Conservation (phyloP, 1,140 invertebrate species). For the Drosophila prosaltans region DNA sequence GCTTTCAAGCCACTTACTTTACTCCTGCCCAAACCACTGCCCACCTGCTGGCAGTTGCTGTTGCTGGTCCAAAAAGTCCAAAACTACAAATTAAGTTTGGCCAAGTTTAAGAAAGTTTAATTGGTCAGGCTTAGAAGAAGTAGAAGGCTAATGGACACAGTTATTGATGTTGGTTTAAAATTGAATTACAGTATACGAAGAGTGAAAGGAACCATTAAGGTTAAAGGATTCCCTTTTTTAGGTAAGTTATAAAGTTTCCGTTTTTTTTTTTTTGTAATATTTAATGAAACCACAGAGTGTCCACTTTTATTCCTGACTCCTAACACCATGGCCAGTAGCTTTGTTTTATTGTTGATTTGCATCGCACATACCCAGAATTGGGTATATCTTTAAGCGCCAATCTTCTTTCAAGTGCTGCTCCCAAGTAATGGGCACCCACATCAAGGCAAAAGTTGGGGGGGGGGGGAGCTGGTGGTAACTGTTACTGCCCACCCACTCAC, state of each 20-base stretch:
- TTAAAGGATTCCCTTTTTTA: no score
- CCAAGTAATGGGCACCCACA: constrained; percentile 7
- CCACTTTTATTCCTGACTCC: no score
- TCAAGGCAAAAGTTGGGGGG: no score
- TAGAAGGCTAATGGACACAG: constrained; percentile 24
- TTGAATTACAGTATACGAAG: no score
- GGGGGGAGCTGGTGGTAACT: neutral
- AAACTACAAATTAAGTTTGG: constrained; percentile 40
- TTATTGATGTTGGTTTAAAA: no score
- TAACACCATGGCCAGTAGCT: constrained; percentile 48
- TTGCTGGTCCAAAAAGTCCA: neutral
- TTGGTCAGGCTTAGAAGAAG: neutral
- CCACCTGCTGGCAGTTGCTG: neutral
- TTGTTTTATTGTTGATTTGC: neutral
- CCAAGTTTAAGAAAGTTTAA: constrained; percentile 12
- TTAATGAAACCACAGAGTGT: no score
- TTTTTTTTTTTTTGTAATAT: no score
- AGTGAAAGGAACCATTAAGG: no score
- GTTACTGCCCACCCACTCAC: constrained; percentile 69
- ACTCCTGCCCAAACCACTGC: neutral
- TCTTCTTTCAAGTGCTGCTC: constrained; percentile 5
- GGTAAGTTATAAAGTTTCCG: no score
- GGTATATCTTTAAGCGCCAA: constrained; percentile 2
- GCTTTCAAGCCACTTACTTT: no score
- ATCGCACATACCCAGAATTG: neutral